Percentiles rank a stretch among this genome's conserved stretches.
Evolutionary conservation across 2,888 invertebrate species (phyloP).

Genomic region (Synergus gifuensis): DNA sequence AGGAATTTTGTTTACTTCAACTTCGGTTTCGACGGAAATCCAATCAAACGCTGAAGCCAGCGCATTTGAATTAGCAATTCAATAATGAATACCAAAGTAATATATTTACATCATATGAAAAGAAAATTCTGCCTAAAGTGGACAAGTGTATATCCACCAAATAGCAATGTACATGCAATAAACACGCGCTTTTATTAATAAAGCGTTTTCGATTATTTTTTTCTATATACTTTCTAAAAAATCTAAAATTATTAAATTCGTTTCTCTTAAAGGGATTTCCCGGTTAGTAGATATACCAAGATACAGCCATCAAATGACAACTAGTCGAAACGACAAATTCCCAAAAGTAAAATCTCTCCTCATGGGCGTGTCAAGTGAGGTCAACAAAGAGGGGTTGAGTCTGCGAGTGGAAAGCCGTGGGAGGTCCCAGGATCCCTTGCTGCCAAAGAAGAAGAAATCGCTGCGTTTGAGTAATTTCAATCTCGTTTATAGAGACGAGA

Average conservation of each 20-base stretch:
- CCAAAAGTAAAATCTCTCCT: slow-evolving; percentile 13
- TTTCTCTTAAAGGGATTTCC: too few species aligned
- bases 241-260: too few species aligned
- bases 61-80: neutral
- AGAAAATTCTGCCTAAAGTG: too few species aligned
- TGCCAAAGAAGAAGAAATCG: slow-evolving; percentile 3
- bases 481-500: slow-evolving; percentile 29
- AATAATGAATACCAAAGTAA: too few species aligned
- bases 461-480: slow-evolving; percentile 38
- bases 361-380: slow-evolving; percentile 33
- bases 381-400: slow-evolving; percentile 23
- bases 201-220: too few species aligned
- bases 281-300: too few species aligned
- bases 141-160: too few species aligned
- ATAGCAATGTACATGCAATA: too few species aligned
- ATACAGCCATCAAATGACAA: neutral
- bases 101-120: too few species aligned
- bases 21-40: slow-evolving; percentile 12
- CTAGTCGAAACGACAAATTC: neutral
- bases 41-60: slow-evolving; percentile 7
- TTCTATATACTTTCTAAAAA: too few species aligned
- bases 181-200: too few species aligned
- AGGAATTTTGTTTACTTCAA: slow-evolving; percentile 18
- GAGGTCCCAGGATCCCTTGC: slow-evolving; percentile 36
- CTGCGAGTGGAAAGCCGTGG: slow-evolving; percentile 3